Base-by-base conservation (phyloP, 2,888 invertebrate genomes). In the Serrognathus titanus region DNA sequence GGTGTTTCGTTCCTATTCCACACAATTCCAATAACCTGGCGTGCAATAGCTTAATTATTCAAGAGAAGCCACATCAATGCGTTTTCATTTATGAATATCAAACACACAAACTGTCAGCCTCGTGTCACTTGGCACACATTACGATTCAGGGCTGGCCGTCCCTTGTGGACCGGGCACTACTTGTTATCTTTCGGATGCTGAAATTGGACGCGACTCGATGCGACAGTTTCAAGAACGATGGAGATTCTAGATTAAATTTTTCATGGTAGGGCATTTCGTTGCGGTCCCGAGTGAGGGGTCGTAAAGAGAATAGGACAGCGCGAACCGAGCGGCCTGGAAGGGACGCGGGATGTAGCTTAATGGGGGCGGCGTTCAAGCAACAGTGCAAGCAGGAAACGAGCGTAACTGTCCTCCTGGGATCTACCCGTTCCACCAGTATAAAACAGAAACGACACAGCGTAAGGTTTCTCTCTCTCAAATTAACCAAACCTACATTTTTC, bases 241-340 rank as follows among this genome's bases (percentile, higher is more conserved):
- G 64, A 64, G 64, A 63, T 63, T 68, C 68, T 69, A 71, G 72
- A 73, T 73, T 72, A 73, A 73, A 73, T 73, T 73, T 73, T 73
- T 72, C 71, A 71, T 71, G 70, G 70, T 66, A 66, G 64, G 63
- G 62, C 60, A 65, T 69, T 66, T 63, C 64, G 62, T 56, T 64
- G 65, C 63, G 66, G 65, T 64, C 63, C 63, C 60, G 59, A 57
- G 61, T 57, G 63, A 59, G 64, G 62, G 59, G 63, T 63, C 65
- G 66, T 67, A 69, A 70, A 69, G 66, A 66, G 70, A 68, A 63
- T 60, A 61, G 62, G 64, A 61, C 61, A 55, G 52, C 58, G 60
- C 61, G 50, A 56, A 59, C 56, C 52, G 60, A 61, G 63, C 57
- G 63, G 60, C 57, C 57, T 47, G 45, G 54, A 39, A 50, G 47